These are phyloP conservation scores for Leucoraja erinaceus DNA, from an alignment of 2,113 vertebrate species.

Conservation along the genomic window DNA sequence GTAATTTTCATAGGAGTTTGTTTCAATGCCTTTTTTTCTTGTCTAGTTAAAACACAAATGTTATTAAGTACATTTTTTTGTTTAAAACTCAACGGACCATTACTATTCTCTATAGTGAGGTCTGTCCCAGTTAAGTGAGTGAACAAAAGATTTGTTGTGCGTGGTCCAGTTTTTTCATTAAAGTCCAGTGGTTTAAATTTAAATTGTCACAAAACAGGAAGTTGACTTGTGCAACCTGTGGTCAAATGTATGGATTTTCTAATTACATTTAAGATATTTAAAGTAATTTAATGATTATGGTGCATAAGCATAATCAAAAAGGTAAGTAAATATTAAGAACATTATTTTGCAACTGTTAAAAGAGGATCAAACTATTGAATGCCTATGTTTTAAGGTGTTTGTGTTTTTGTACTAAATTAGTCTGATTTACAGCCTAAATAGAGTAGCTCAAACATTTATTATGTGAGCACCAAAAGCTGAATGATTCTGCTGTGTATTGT, in stretches of 20 bases:
- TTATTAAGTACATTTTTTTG: not conserved
- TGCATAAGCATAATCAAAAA: not conserved
- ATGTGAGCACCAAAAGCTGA: not conserved
- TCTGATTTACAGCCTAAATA: not conserved
- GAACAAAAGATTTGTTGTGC: not conserved
- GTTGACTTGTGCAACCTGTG: slow-evolving; percentile 14
- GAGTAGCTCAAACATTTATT: not conserved
- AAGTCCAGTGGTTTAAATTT: not conserved
- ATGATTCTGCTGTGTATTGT: not conserved
- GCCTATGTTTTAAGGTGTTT: not conserved
- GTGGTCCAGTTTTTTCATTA: not conserved
- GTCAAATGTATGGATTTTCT: slow-evolving; percentile 24
- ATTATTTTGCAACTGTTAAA: slow-evolving; percentile 16
- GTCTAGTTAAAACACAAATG: not conserved
- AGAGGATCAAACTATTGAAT: not conserved
- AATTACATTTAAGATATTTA: slow-evolving; percentile 23
- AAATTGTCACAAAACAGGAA: not conserved
- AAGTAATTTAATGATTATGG: slow-evolving; percentile 20
- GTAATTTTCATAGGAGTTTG: not conserved
- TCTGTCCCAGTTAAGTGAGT: not conserved
- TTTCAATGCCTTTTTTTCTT: not conserved
- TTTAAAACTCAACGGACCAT: not conserved
- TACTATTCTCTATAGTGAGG: not conserved
- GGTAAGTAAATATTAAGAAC: not conserved
- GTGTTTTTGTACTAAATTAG: slow-evolving; percentile 4